Evolutionary conservation across 1,140 invertebrate genomes (phyloP), one percentile per base, ranked within the genome.

Genomic region (Eupristina koningsbergeri): DNA sequence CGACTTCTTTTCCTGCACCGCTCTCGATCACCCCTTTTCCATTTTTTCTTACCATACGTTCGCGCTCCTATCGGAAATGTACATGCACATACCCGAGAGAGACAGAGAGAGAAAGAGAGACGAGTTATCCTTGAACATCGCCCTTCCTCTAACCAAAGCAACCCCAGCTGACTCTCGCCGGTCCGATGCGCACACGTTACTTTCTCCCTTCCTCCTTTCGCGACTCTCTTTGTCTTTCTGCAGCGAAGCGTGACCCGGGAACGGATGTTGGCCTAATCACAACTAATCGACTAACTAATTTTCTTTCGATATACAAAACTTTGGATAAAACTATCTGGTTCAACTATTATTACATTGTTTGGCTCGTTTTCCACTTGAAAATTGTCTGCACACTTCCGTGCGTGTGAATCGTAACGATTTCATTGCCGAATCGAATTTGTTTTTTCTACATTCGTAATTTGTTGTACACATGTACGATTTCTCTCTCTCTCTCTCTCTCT

Each of bases 221-320:
- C 29, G 15, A 34, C 22, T 22, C 64, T 41, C 47, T 77, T 77
- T 78, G 36, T 63, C 41, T 79, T 50, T 17, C 2, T 22, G 41
- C 41, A 19, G 36, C 53, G 77, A 79, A n/a, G 22, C 50, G n/a
- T 36, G 73, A 75, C 31, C 17, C 17, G 3, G 8, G 64, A 83
- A 85, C 87, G 87, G 88, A 88, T 89, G 89, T 89, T 88, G 87
- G 86, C 89, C 88, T 34, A n/a, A 89, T 88, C 90, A 88, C 89
- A 87, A 89, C 88, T 91, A 91, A 91, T 91, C 89, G 89, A 91
- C 89, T 90, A 88, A 90, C 88, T 89, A 89, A 91, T 91, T 91
- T 90, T 89, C 85, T 86, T 87, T 86, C 88, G 87, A 89, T 89
- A 89, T 73, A 47, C 73, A 83, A 53, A 71, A 53, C 61, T 58